Percentiles rank a stretch among this genome's conserved stretches.
Evolutionary conservation across 2,888 invertebrate genomes (phyloP).

Genomic region (Spisula subtruncata): DNA sequence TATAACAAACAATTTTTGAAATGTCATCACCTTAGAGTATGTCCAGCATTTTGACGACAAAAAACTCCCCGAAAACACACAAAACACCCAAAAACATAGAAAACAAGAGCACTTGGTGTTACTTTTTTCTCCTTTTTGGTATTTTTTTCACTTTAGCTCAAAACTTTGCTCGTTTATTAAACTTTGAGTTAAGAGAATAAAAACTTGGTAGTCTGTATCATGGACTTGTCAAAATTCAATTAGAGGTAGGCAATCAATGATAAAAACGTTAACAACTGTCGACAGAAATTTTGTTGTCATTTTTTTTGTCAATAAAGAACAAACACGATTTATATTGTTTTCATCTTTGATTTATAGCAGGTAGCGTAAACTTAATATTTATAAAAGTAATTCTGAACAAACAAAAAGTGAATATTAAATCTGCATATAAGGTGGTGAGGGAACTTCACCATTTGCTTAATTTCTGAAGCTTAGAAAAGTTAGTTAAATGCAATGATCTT

Average conservation of each 20-base stretch:
- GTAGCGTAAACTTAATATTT: neutral
- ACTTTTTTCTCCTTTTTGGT: neutral
- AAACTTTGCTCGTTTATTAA: neutral
- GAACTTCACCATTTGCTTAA: neutral
- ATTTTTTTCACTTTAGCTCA: neutral
- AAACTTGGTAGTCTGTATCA: neutral
- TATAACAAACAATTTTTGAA: neutral
- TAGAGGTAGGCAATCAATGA: conserved; percentile 33
- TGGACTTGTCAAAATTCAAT: conserved; percentile 36
- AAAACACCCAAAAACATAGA: neutral
- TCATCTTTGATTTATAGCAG: neutral
- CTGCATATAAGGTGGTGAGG: neutral
- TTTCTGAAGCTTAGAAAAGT: no score
- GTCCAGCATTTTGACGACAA: neutral
- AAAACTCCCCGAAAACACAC: no score
- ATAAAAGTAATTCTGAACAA: neutral
- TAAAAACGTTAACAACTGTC: neutral
- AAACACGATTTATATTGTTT: neutral
- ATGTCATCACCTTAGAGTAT: neutral
- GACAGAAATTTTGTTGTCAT: conserved; percentile 13
- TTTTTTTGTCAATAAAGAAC: conserved; percentile 23
- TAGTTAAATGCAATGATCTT: no score
- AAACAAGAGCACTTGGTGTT: neutral
- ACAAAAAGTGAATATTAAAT: neutral
- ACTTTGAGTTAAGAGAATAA: neutral